Evolutionary conservation across 2,888 invertebrate species (phyloP).

Genomic region (Erebia ligea): DNA sequence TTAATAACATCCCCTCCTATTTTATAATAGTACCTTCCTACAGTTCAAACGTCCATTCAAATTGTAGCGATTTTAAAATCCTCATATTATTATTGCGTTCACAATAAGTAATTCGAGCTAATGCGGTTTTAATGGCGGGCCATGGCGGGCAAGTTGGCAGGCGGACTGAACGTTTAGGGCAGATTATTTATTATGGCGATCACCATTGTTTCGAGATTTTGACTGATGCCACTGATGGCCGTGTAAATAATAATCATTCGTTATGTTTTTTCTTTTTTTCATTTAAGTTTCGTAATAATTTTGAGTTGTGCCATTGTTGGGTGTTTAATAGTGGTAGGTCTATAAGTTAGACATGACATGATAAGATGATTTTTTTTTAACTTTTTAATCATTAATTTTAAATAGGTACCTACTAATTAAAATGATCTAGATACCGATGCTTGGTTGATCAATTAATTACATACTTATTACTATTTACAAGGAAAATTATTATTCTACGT

Average conservation of each 20-base stretch:
- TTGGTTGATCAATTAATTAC: not conserved
- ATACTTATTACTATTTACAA: no score
- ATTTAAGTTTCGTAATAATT: slow-evolving; percentile 15
- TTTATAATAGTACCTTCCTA: not conserved
- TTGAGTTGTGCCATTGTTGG: slow-evolving; percentile 21
- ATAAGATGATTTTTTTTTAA: not conserved
- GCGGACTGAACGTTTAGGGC: slow-evolving; percentile 54
- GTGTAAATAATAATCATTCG: slow-evolving; percentile 36
- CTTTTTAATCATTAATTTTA: not conserved
- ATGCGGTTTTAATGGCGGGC: slow-evolving; percentile 48
- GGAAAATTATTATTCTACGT: no score
- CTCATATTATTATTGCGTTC: slow-evolving; percentile 12
- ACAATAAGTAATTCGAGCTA: slow-evolving; percentile 38
- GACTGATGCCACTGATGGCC: slow-evolving; percentile 55
- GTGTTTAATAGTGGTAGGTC: not conserved
- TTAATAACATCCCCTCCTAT: not conserved
- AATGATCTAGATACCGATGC: not conserved
- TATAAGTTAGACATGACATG: slow-evolving; percentile 11
- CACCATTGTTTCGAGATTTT: slow-evolving; percentile 67
- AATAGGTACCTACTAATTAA: not conserved
- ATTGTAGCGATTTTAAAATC: slow-evolving; percentile 16
- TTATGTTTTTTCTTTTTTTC: slow-evolving; percentile 2
- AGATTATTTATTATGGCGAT: slow-evolving; percentile 66
- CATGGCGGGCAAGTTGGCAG: slow-evolving; percentile 38
- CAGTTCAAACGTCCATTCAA: slow-evolving; percentile 11